Conservation (phyloP, 2,113 vertebrate species). For the Halcyon senegalensis region DNA sequence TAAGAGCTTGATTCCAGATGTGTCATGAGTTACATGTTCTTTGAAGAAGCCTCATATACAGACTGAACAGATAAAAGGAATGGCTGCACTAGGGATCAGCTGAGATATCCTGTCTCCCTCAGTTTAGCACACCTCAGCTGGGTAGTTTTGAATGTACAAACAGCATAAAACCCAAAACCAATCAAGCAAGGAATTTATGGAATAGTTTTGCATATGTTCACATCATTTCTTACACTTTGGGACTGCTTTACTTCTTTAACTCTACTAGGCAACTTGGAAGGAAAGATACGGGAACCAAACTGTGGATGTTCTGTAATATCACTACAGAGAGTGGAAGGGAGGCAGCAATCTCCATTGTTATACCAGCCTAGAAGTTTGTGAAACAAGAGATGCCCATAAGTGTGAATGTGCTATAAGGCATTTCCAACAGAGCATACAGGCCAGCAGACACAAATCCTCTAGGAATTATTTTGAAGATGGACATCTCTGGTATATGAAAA, state of each 20-base stretch:
- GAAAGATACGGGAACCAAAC: not conserved
- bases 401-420: not conserved
- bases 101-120: not conserved
- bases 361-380: not conserved
- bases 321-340: not conserved
- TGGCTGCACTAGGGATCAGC: not conserved
- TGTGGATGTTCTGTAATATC: not conserved
- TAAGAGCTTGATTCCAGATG: not conserved
- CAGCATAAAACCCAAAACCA: not conserved
- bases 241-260: not conserved
- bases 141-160: not conserved
- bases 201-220: not conserved
- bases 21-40: not conserved
- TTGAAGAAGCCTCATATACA: not conserved
- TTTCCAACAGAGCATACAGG: not conserved
- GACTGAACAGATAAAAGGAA: not conserved
- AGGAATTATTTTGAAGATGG: not conserved
- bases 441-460: not conserved
- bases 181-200: not conserved
- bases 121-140: not conserved
- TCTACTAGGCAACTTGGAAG: not conserved
- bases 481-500: not conserved
- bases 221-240: not conserved
- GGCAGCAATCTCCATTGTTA: not conserved
- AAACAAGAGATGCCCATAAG: not conserved